These are phyloP conservation scores for Byasa hedistus DNA, from an alignment of 2,888 invertebrate species.

Conservation along the genomic window DNA sequence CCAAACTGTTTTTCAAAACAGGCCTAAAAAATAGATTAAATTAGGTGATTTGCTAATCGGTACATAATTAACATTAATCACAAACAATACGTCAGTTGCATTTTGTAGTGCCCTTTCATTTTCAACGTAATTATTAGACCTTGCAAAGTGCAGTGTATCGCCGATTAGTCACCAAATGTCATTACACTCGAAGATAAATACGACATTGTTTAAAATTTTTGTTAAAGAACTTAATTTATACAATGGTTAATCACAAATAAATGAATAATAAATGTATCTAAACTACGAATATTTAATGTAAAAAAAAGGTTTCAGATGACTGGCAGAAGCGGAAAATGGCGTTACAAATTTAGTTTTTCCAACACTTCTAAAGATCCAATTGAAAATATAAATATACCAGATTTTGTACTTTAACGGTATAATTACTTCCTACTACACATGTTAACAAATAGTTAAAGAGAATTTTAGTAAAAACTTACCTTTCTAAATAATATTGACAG, in stretches of 20 bases:
- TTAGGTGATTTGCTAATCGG: background rate
- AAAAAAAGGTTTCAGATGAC: slow-evolving; percentile 60
- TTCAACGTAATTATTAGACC: slow-evolving; percentile 48
- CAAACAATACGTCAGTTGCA: slow-evolving; percentile 38
- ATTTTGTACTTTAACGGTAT: background rate
- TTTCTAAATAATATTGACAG: slow-evolving; percentile 72
- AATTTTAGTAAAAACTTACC: slow-evolving; percentile 49
- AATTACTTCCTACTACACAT: background rate
- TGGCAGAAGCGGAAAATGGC: slow-evolving; percentile 74
- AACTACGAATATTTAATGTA: slow-evolving; percentile 42
- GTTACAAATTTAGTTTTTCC: slow-evolving; percentile 56
- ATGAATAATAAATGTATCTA: background rate
- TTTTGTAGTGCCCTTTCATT: slow-evolving; percentile 41
- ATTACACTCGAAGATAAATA: slow-evolving; percentile 38
- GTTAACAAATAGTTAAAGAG: slow-evolving; percentile 7
- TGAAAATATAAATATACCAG: background rate
- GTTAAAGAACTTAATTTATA: background rate
- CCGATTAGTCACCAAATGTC: slow-evolving; percentile 63
- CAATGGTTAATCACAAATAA: background rate
- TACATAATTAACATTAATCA: slow-evolving; percentile 3
- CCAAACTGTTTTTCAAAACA: background rate
- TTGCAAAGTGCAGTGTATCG: slow-evolving; percentile 34
- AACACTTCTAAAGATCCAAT: background rate
- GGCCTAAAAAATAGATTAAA: background rate
- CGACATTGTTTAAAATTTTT: slow-evolving; percentile 23